phyloP scores from a whole-genome alignment of 2,113 vertebrate species.

The Regulus satrapa region DNA sequence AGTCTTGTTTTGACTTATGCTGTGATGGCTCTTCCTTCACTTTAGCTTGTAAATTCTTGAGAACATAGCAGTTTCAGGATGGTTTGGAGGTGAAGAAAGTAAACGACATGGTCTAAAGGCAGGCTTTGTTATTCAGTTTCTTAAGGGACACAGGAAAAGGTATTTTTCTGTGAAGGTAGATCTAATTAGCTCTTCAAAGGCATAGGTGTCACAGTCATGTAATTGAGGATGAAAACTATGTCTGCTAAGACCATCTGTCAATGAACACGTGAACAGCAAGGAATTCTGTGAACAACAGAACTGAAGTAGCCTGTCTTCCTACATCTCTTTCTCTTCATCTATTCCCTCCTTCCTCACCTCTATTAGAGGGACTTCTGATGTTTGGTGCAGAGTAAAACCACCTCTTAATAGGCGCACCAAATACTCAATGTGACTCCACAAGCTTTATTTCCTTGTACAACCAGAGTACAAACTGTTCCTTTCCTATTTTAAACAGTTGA shows the following conservation, averaged over 20 bases:
- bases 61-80: background rate
- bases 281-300: background rate
- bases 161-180: background rate
- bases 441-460: background rate
- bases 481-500: background rate
- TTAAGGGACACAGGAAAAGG: background rate
- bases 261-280: background rate
- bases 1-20: background rate
- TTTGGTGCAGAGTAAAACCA: background rate
- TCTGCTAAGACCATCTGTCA: background rate
- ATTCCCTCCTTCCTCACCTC: background rate
- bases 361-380: background rate
- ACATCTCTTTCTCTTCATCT: background rate
- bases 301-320: background rate
- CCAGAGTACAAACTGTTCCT: background rate
- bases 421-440: background rate
- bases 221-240: background rate
- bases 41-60: background rate
- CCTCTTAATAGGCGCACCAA: background rate
- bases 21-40: background rate
- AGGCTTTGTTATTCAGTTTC: background rate
- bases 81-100: background rate
- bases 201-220: background rate
- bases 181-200: background rate
- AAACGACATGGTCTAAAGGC: background rate